Percentiles rank a stretch among this genome's conserved stretches.
These are phyloP conservation scores for Catocala fraxini DNA, from an alignment of 2,888 invertebrate genomes.

Conservation along the genomic window DNA sequence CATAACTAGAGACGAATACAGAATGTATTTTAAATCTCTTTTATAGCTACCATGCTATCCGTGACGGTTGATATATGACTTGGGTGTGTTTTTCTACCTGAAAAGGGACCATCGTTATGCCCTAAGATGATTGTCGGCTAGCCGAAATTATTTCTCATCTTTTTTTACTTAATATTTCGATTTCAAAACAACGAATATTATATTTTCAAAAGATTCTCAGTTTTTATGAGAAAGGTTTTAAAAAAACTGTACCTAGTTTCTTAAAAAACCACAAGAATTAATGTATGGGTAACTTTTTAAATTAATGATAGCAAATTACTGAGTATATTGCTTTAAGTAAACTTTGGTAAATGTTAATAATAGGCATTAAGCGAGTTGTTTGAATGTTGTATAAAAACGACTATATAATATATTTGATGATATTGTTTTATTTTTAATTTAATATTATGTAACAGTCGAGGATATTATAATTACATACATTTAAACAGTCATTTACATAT, in stretches of 20 bases:
- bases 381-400: slow-evolving; percentile 43
- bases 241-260: slow-evolving; percentile 63
- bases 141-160: slow-evolving; percentile 76
- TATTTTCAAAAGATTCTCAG: slow-evolving; percentile 59
- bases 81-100: slow-evolving; percentile 84
- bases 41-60: slow-evolving; percentile 81
- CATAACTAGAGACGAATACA: slow-evolving; percentile 83
- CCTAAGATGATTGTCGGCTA: slow-evolving; percentile 82
- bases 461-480: slow-evolving; percentile 63
- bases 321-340: slow-evolving; percentile 43
- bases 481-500: slow-evolving; percentile 54
- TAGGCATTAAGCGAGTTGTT: slow-evolving; percentile 24
- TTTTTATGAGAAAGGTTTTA: slow-evolving; percentile 63
- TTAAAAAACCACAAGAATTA: slow-evolving; percentile 66
- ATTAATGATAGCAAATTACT: slow-evolving; percentile 50
- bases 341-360: slow-evolving; percentile 40
- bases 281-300: slow-evolving; percentile 53
- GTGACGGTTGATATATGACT: slow-evolving; percentile 85
- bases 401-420: slow-evolving; percentile 52
- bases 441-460: slow-evolving; percentile 76
- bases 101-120: slow-evolving; percentile 83
- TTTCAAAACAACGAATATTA: slow-evolving; percentile 73
- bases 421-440: slow-evolving; percentile 73
- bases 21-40: slow-evolving; percentile 84
- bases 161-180: slow-evolving; percentile 72